phyloP scores from a whole-genome alignment of 2,797 vertebrate species.

The Lepilemur septentrionalis region DNA sequence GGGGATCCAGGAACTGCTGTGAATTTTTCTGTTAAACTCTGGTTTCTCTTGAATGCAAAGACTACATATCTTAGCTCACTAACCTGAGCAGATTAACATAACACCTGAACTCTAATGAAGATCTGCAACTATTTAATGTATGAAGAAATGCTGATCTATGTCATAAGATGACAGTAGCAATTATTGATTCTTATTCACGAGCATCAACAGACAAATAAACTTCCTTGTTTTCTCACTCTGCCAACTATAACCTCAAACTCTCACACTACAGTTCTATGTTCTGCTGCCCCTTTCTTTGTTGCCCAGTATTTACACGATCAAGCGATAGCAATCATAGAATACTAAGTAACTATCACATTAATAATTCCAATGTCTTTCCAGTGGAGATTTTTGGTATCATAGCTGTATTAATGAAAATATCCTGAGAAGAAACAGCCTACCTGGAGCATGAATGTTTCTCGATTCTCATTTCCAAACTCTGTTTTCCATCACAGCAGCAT shows the following conservation, averaged over 20 bases:
- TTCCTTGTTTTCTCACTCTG: not conserved
- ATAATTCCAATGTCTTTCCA: not conserved
- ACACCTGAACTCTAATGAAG: not conserved
- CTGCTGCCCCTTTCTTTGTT: not conserved
- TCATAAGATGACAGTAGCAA: not conserved
- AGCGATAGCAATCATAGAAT: not conserved
- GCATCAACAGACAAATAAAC: not conserved
- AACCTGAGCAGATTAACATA: not conserved
- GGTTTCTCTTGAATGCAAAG: not conserved
- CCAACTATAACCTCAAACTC: not conserved
- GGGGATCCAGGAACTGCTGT: not conserved
- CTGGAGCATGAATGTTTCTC: not conserved
- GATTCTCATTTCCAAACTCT: not conserved
- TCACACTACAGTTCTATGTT: not conserved
- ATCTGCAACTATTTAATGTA: not conserved
- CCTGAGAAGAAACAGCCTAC: not conserved
- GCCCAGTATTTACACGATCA: not conserved
- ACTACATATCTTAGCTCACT: not conserved
- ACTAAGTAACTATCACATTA: not conserved
- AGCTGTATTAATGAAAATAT: not conserved
- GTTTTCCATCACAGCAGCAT: not conserved
- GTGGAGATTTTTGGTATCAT: not conserved
- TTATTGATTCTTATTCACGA: not conserved
- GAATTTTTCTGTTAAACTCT: not conserved
- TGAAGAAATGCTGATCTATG: not conserved